Evolutionary conservation across 2,797 vertebrate species (phyloP).

Genomic region (Discoglossus pictus): DNA sequence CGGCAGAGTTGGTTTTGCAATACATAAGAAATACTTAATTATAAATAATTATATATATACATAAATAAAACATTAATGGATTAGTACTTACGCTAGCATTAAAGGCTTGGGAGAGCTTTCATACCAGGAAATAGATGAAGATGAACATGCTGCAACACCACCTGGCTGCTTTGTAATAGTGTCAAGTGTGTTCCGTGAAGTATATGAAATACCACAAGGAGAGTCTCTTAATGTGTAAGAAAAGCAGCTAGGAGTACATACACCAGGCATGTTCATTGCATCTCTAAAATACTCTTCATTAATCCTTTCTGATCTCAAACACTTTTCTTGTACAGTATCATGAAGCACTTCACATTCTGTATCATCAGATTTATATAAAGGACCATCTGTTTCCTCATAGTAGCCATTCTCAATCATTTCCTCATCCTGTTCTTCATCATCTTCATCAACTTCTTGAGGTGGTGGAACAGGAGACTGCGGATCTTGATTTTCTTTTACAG

Average conservation of each 20-base stretch:
- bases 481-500: slow-evolving; percentile 66
- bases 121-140: slow-evolving; percentile 81
- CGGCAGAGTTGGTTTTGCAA: too few species aligned
- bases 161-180: slow-evolving; percentile 72
- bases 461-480: slow-evolving; percentile 56
- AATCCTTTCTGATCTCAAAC: slow-evolving; percentile 65
- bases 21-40: too few species aligned
- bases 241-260: slow-evolving; percentile 76
- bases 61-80: too few species aligned
- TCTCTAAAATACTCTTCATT: slow-evolving; percentile 73
- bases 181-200: slow-evolving; percentile 69
- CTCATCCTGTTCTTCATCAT: slow-evolving; percentile 76
- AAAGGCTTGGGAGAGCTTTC: slow-evolving; percentile 84
- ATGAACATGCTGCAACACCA: slow-evolving; percentile 61
- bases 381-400: slow-evolving; percentile 86
- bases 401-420: slow-evolving; percentile 97
- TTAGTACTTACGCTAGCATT: slow-evolving; percentile 88
- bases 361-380: slow-evolving; percentile 74
- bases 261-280: slow-evolving; percentile 65
- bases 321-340: slow-evolving; percentile 60
- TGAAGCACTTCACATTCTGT: slow-evolving; percentile 63
- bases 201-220: slow-evolving; percentile 67
- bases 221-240: slow-evolving; percentile 71
- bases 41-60: too few species aligned
- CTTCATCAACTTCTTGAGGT: slow-evolving; percentile 70